phyloP scores from a whole-genome alignment of 2,888 invertebrate genomes.

The Lapara coniferarum region DNA sequence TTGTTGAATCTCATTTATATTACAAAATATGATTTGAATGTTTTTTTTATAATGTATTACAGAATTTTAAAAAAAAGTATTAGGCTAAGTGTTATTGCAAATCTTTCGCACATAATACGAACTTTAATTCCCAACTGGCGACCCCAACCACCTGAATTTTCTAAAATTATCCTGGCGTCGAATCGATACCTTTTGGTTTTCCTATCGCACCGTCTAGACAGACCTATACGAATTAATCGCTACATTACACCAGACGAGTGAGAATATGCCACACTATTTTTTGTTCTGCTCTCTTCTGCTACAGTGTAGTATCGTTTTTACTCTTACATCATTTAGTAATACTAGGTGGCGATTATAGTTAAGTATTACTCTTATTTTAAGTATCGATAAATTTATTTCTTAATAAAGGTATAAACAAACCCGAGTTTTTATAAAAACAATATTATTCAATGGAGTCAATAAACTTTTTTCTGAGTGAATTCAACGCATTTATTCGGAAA shows the following conservation, averaged over 20 bases:
- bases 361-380: slow-evolving; percentile 35
- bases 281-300: not conserved
- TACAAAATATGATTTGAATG: too few species aligned
- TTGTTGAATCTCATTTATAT: too few species aligned
- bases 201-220: slow-evolving; percentile 64
- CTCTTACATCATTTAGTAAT: slow-evolving; percentile 1
- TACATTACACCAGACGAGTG: slow-evolving; percentile 6
- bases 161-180: slow-evolving; percentile 64
- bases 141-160: slow-evolving; percentile 44
- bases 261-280: not conserved
- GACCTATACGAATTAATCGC: slow-evolving; percentile 47
- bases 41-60: too few species aligned
- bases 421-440: not conserved
- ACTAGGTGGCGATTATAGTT: slow-evolving; percentile 32
- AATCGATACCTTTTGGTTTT: slow-evolving; percentile 62
- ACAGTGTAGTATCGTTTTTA: not conserved
- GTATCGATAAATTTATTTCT: slow-evolving; percentile 36
- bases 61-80: too few species aligned
- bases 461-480: not conserved
- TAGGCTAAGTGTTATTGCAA: too few species aligned
- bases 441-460: not conserved
- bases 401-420: slow-evolving; percentile 24
- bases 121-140: slow-evolving; percentile 30
- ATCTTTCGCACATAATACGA: not conserved
- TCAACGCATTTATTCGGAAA: not conserved